Evolutionary conservation across 2,888 invertebrate species (phyloP).

Genomic region (Escarpia spicata): DNA sequence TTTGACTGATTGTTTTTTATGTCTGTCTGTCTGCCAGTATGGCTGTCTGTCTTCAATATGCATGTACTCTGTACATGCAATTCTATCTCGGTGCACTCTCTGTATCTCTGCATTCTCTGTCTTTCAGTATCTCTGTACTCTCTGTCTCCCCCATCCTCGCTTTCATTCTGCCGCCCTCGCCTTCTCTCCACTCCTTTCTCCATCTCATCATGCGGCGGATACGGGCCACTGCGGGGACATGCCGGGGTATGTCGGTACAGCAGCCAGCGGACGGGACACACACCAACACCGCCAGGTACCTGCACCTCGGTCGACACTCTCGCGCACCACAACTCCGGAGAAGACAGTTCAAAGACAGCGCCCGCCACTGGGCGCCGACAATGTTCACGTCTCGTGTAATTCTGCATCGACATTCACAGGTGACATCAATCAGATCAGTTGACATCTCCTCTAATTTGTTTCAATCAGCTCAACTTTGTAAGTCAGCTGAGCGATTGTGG

Average conservation of each 20-base stretch:
- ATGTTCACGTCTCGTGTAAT: background rate
- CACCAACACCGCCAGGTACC: background rate
- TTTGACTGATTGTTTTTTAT: no score
- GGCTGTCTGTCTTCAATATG: no score
- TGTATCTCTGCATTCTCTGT: no score
- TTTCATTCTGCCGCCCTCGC: no score
- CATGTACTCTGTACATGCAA: no score
- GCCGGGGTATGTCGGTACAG: background rate
- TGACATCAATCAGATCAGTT: background rate
- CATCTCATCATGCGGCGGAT: no score
- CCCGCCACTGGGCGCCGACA: background rate
- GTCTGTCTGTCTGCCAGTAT: no score
- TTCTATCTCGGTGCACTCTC: no score
- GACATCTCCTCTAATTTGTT: slow-evolving; percentile 16
- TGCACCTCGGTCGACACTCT: background rate
- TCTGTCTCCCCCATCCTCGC: no score
- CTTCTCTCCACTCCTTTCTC: no score
- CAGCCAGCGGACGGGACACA: background rate
- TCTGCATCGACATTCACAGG: background rate
- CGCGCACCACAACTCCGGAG: background rate
- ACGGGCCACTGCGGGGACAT: background rate
- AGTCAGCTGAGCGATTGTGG: background rate
- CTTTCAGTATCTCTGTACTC: no score
- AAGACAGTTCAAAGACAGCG: background rate
- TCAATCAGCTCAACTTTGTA: slow-evolving; percentile 16